Percentiles rank a stretch among this genome's conserved stretches.
Evolutionary conservation across 2,888 invertebrate genomes (phyloP).

Genomic region (Anticlea derivata): DNA sequence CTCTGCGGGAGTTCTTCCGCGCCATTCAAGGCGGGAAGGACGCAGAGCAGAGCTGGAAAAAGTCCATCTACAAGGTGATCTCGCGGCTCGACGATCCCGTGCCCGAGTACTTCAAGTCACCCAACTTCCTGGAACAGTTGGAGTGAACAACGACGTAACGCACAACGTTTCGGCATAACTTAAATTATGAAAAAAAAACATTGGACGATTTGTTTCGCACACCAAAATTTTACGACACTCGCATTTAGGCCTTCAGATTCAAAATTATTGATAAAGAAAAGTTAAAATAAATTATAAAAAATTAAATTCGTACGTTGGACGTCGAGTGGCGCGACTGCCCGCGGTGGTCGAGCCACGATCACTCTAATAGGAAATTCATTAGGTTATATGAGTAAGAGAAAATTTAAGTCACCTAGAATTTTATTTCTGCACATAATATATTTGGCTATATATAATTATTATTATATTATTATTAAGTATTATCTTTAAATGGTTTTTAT

Average conservation of each 20-base stretch:
- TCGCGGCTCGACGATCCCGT: conserved; percentile 99
- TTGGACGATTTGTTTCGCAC: conserved; percentile 80
- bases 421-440: conserved; percentile 85
- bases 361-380: conserved; percentile 81
- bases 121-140: conserved; percentile 99
- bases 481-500: conserved; percentile 83
- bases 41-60: conserved; percentile 99
- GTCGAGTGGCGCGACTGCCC: conserved; percentile 59
- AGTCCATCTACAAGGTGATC: conserved; percentile 99
- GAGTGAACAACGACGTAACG: conserved; percentile 86
- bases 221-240: conserved; percentile 86
- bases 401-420: conserved; percentile 84
- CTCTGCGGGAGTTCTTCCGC: conserved; percentile 99
- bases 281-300: conserved; percentile 78
- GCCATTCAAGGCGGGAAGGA: conserved; percentile 98
- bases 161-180: conserved; percentile 65
- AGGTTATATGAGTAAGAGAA: conserved; percentile 81
- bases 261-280: conserved; percentile 83
- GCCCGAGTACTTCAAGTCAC: conserved; percentile 99
- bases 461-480: conserved; percentile 84
- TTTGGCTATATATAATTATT: conserved; percentile 84
- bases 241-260: conserved; percentile 88
- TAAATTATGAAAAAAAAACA: conserved; percentile 57
- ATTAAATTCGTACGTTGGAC: conserved; percentile 76
- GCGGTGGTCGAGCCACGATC: conserved; percentile 48